A percentile compares a stretch with the other conserved stretches of the same genome.
Evolutionary conservation across 2,113 vertebrate species (phyloP).

Genomic region (Muscicapa adusta): DNA sequence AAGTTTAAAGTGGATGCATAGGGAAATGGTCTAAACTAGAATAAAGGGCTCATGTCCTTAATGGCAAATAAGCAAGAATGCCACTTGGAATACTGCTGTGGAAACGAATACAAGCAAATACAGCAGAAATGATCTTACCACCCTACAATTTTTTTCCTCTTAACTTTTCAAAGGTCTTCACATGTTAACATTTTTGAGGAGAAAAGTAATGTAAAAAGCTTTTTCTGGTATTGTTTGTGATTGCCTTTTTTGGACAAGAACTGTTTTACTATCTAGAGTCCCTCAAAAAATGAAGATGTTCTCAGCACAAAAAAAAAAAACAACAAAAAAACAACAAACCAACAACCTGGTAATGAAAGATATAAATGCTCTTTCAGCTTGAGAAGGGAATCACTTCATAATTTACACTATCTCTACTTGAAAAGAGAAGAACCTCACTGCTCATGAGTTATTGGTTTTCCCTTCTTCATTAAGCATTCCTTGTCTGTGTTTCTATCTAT

Average conservation of each 20-base stretch:
- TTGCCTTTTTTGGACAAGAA: not conserved
- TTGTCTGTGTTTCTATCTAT: slow-evolving; percentile 38
- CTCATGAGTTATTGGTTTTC: slow-evolving; percentile 41
- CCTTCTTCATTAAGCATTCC: slow-evolving; percentile 39
- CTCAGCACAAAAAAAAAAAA: not conserved
- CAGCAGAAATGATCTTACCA: not conserved
- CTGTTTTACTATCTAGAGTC: not conserved
- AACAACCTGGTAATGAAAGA: not conserved
- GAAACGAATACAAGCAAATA: not conserved
- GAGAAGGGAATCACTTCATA: slow-evolving; percentile 24
- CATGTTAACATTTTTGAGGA: not conserved
- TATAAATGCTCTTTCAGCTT: slow-evolving; percentile 40
- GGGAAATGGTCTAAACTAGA: not conserved
- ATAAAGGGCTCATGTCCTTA: not conserved
- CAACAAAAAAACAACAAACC: too few relatives aligned
- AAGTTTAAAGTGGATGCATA: not conserved
- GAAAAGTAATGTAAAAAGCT: not conserved
- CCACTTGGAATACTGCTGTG: not conserved
- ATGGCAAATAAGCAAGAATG: not conserved
- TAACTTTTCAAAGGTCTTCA: not conserved
- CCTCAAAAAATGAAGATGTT: slow-evolving; percentile 8
- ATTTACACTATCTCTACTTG: slow-evolving; percentile 25
- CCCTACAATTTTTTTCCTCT: not conserved
- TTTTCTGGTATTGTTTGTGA: not conserved
- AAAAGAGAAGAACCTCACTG: slow-evolving; percentile 7